Base-by-base conservation (phyloP, 2,113 vertebrate genomes). In the Hylia prasina region DNA sequence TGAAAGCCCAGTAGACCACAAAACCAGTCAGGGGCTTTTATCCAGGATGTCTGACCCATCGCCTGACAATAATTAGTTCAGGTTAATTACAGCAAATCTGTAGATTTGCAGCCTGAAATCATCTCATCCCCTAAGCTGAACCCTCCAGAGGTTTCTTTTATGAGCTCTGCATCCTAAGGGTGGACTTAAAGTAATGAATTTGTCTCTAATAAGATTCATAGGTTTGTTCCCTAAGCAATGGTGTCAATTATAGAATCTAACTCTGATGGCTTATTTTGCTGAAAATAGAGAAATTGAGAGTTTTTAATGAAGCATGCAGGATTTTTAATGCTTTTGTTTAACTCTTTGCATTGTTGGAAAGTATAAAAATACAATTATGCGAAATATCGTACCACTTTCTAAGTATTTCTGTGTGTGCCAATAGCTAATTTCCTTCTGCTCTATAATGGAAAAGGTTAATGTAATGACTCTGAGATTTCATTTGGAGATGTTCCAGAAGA, bases 71-170 rank as follows among this genome's bases (percentile, higher is more conserved):
- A 98, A 98, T 98, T 98, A 98, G 98, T 98, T 98, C 97, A 98
- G 98, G 98, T 98, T 98, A 98, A 98, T 98, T 98, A 98, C 98
- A 98, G 97, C 96, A 97, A 93, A 97, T 98, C 97, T 97, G 98
- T 97, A 97, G 98, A 97, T 98, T 97, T 97, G 96, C 96, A 95
- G 97, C 97, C 63, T 82, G 89, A 97, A 97, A 98, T 97, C 93
- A 97, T 97, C 97, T 97, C 96, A 93, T 98, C 93, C 97, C 97
- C 85, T 96, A 96, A 97, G 97, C 96, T 87, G 96, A 95, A 96
- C 91, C 97, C 98, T 98, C 98, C 87, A 94, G 98, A 97, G 98
- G 64, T 92, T 97, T 97, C 96, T 97, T 97, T 98, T 98, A 98
- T 98, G 98, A 98, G 98, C 98, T 98, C 96, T 90, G 95, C 93